phyloP scores from a whole-genome alignment of 2,797 vertebrate genomes.

The Hipposideros larvatus region DNA sequence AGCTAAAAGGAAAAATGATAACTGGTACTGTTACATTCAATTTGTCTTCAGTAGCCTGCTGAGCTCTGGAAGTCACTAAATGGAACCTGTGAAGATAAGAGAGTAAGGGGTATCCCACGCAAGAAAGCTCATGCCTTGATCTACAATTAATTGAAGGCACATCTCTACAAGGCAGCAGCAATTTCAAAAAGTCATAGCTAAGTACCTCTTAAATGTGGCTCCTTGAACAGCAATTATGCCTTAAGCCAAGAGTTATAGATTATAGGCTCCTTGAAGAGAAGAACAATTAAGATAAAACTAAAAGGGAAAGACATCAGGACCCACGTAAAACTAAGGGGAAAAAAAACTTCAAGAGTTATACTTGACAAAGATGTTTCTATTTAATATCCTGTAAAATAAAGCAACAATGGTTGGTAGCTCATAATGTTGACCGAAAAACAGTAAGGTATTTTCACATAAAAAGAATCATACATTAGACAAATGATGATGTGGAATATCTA shows the following conservation, averaged over 20 bases:
- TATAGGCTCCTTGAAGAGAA: not conserved
- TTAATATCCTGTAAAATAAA: conserved; percentile 38
- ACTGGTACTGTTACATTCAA: not conserved
- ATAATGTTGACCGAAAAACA: not conserved
- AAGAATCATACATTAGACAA: not conserved
- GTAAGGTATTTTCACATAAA: not conserved
- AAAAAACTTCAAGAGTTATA: not conserved
- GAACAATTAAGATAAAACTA: conserved; percentile 16
- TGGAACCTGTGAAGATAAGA: not conserved
- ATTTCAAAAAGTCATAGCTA: conserved; percentile 17
- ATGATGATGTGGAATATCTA: not conserved
- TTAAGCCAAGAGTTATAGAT: not conserved
- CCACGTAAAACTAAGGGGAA: not conserved
- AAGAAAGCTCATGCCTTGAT: not conserved
- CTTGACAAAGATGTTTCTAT: not conserved
- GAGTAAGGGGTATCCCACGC: not conserved
- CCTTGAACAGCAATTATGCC: not conserved
- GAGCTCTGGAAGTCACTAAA: not conserved
- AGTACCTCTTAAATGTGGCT: not conserved
- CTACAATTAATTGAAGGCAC: not conserved
- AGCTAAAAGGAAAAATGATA: not conserved
- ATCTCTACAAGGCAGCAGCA: not conserved
- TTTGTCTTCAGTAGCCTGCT: not conserved
- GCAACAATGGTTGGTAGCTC: not conserved
- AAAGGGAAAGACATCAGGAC: not conserved